Conservation (phyloP, 2,797 vertebrate species). For the Danionella dracula region DNA sequence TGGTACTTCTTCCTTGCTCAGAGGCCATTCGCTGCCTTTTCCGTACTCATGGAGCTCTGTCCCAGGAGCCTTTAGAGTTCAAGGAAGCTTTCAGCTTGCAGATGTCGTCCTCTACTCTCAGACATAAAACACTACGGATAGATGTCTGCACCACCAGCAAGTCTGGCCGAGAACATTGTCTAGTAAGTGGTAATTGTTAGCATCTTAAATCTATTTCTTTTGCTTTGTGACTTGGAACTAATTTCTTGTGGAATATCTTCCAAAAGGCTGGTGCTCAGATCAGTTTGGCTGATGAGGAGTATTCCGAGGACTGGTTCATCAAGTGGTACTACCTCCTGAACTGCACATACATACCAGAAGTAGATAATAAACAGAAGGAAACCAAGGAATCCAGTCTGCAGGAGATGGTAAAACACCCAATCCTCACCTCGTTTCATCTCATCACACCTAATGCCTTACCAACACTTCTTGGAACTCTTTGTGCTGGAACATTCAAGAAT, state of each 20-base stretch:
- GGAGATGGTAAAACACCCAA: conserved; percentile 28
- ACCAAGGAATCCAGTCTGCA: conserved; percentile 6
- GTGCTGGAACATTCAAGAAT: neutral
- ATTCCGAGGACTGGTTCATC: conserved; percentile 76
- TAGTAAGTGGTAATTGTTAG: conserved; percentile 67
- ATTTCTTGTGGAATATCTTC: neutral
- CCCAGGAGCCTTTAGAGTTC: conserved; percentile 69
- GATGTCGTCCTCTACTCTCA: conserved; percentile 77
- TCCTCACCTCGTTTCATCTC: neutral
- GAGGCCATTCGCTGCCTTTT: conserved; percentile 86
- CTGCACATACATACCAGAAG: conserved; percentile 74
- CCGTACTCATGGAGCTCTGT: conserved; percentile 70
- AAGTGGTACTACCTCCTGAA: conserved; percentile 93
- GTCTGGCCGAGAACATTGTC: conserved; percentile 80
- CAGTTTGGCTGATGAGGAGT: conserved; percentile 85
- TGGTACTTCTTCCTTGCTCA: conserved; percentile 83
- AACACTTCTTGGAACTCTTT: neutral
- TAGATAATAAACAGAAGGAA: conserved; percentile 65
- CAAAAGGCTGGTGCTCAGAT: conserved; percentile 90
- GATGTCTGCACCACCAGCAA: conserved; percentile 79
- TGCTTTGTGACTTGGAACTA: neutral
- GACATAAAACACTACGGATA: conserved; percentile 88
- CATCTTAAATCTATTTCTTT: neutral
- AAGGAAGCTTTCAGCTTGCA: conserved; percentile 86
- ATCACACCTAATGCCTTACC: neutral